Base-by-base conservation (phyloP, 2,888 invertebrate genomes). In the Neelides folsomi region DNA sequence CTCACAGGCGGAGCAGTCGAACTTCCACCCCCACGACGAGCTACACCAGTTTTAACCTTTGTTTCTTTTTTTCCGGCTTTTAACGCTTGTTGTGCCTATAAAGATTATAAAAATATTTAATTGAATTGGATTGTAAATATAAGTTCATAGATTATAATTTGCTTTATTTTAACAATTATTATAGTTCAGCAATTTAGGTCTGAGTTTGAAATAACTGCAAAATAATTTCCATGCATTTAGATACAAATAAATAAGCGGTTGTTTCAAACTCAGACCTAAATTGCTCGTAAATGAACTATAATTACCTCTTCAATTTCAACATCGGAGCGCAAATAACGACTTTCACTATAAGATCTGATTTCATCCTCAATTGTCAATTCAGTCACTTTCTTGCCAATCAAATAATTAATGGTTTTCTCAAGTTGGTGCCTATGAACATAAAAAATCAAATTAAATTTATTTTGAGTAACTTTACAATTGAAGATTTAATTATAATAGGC, bases 321-420 rank as follows among this genome's bases (percentile, higher is more conserved):
- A 12, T 66, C 63, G 8, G 53, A 39, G 57, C 62, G 60, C 56
- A 65, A 58, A 56, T 65, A 56, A 39, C 74, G 66, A 50, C 69
- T 66, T 8, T 70, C 65, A 55, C 74, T 72, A 55, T 74, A 77
- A 20, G 68, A 67, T 8, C 66, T 63, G 1, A 81, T 67, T 60
- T 75, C 75, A 1, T 69, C 69, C 38, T 75, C 72, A 3, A 77
- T 69, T 2, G 70, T 67, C 12, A 75, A 73, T 53, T 75, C 74
- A 15, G 70, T 68, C 0, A 74, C 71, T 51, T 74, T 67, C 36
- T 72, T 68, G 13, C 71, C 68, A 65, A 73, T 72, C 42, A 82
- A 67, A 66, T 76, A 71, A 1, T 74, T 68, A 44, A 76, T 66
- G 0, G 72, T 73, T 64, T 73, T 75, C 2, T 73, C 68, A 51